Conservation (phyloP, 35 echinoderm and acorn worm genomes). For the Eucidaris tribuloides region DNA sequence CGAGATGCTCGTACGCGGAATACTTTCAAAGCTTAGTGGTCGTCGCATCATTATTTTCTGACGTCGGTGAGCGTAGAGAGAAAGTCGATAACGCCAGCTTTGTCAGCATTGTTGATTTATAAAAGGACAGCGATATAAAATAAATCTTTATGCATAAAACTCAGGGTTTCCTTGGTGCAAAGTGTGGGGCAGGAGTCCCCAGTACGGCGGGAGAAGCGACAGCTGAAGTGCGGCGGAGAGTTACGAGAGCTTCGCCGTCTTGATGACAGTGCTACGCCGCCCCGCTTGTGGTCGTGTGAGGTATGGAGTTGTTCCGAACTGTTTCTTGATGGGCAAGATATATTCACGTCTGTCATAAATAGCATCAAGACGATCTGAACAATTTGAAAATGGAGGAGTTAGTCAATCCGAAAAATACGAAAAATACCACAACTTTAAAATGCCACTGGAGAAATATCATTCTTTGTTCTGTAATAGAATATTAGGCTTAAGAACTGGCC, state of each 20-base stretch:
- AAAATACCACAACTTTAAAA: no score
- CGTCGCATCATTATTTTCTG: background rate
- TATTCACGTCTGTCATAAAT: no score
- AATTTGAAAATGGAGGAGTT: no score
- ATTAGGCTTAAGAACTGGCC: no score
- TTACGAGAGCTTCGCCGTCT: background rate
- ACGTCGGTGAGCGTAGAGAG: background rate
- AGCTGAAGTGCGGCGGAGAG: conserved; percentile 18
- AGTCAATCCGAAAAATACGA: no score
- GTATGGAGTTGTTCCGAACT: no score
- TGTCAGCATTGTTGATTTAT: conserved; percentile 22
- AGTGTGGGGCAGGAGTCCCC: background rate
- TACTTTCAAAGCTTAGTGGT: background rate
- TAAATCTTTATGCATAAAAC: conserved; percentile 33
- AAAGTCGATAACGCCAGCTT: background rate
- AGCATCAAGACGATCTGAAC: no score
- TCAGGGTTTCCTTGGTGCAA: conserved; percentile 34
- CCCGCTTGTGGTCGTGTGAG: conserved; percentile 18
- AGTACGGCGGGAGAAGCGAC: background rate
- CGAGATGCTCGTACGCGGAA: background rate
- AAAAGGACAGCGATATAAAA: background rate
- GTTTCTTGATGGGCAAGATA: no score
- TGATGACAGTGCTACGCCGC: conserved; percentile 12
- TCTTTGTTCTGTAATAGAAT: no score
- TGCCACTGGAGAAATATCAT: no score